phyloP scores from a whole-genome alignment of 92 coral and sea anemone genomes.

The Zoanthus solanderi region DNA sequence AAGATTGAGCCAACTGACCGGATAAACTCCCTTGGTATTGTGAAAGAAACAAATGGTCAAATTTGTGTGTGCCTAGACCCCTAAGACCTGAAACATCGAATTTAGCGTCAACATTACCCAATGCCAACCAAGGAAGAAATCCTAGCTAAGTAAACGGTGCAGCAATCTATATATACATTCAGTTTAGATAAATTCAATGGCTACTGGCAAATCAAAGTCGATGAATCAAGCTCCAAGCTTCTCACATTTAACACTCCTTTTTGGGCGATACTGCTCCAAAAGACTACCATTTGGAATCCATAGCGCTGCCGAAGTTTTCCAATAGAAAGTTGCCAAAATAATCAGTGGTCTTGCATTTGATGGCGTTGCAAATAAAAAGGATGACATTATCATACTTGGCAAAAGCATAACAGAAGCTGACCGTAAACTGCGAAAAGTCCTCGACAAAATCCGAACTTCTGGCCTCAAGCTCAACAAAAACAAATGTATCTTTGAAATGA shows the following conservation, averaged over 20 bases:
- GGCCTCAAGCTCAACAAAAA: conserved; percentile 18
- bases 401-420: conserved; percentile 29
- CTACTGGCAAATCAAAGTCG: conserved; percentile 8
- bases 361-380: conserved; percentile 43
- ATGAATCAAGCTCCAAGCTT: too few species aligned
- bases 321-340: background rate
- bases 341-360: conserved; percentile 4
- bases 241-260: background rate
- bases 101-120: background rate
- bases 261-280: conserved; percentile 33
- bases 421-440: conserved; percentile 12
- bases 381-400: conserved; percentile 11
- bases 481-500: conserved; percentile 38
- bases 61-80: background rate
- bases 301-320: conserved; percentile 3
- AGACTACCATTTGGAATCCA: conserved; percentile 36
- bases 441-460: conserved; percentile 41
- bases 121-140: too few species aligned
- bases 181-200: background rate
- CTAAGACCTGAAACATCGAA: background rate
- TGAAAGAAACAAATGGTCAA: background rate
- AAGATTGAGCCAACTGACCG: too few species aligned
- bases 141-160: too few species aligned
- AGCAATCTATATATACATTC: too few species aligned
- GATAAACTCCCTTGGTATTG: background rate